Base-by-base conservation (phyloP, 2,888 invertebrate genomes). In the Lasioglossum morio region DNA sequence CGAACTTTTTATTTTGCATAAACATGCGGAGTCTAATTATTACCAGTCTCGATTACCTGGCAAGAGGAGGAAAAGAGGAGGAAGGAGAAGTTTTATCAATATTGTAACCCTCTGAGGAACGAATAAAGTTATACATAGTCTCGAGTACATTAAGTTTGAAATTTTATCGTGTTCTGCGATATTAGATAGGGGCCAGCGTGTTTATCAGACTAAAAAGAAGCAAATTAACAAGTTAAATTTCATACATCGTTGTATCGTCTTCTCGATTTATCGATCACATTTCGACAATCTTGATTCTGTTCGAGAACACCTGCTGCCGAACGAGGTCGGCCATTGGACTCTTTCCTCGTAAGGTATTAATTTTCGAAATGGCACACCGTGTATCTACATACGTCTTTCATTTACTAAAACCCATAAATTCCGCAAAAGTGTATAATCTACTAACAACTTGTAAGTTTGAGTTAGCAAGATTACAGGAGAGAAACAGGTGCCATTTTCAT, bases 331-430 rank as follows among this genome's bases (percentile, higher is more conserved):
- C 34, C 8, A 69, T 69, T n/a, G 37, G 23, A 37, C 37, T 30
- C 2, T 23, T 69, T 12, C 69, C 1, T 4, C 23, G 37, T 23
- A 10, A 10, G 69, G 37, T 12, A 69, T 37, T 40, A 23, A 69
- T 37, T 34, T 37, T 37, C 69, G 34, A 69, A 69, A 69, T 37
- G 69, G 69, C 69, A 69, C 69, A n/a, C 23, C 53, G 53, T 23
- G 10, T 23, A n/a, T 53, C 53, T n/a, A 10, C 23, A 12, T 69
- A 19, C 37, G 12, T 12, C 23, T 69, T 69, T 69, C 37, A 37
- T 19, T 34, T 23, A 37, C 69, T 19, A 69, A 34, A 66, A 34
- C 16, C n/a, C 23, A 23, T 69, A 37, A 10, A 69, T 34, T 23
- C 23, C 0, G 10, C 12, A 23, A 16, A 37, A 19, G 8, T 8